Evolutionary conservation across 1,140 invertebrate species (phyloP), one percentile per base, ranked within the genome.

Genomic region (Apis florea): DNA sequence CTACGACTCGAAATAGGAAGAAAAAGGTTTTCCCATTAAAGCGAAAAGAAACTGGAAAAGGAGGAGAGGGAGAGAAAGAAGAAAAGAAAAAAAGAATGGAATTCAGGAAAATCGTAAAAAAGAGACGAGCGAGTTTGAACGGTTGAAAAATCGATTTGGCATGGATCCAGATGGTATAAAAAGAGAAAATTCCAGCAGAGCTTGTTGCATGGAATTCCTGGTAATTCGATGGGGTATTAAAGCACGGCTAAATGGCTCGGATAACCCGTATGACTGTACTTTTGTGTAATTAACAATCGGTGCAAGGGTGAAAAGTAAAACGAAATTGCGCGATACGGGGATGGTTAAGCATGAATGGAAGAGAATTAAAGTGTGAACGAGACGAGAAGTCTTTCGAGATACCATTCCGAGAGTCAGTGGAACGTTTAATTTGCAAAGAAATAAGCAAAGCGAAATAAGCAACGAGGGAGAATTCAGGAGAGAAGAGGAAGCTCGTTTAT

Each of bases 361-460:
- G 12, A 15, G 6, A 1, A 51, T 21, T 40, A 17, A 12, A 51
- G 53, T 51, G 56, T 49, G 24, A 4, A 9, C 10, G 17, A 19
- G 49, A 15, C 24, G 24, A 76, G 13, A 67, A 49, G 9, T 67
- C 19, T n/a, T 12, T 17, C 10, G 31, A 40, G 21, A 8, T 49
- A 26, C 15, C 24, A 49, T 40, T 49, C 0, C 6, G 47, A n/a
- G 47, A n/a, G 13, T 21, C 24, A 6, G 12, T 5, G 24, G n/a
- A 49, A 71, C 74, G 40, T 71, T 77, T 68, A 83, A 85, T 84
- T 85, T 85, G 70, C 76, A 58, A 70, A n/a, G 15, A 1, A 17
- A 17, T 15, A n/a, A n/a, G 49, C 1, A 51, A 51, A 11, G 49
- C 49, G 9, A 51, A 51, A 12, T 51, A 15, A 53, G 51, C 13